A percentile compares a stretch with the other conserved stretches of the same genome.
phyloP scores from a whole-genome alignment of 92 coral and sea anemone species.

The Heliopora coerulea region DNA sequence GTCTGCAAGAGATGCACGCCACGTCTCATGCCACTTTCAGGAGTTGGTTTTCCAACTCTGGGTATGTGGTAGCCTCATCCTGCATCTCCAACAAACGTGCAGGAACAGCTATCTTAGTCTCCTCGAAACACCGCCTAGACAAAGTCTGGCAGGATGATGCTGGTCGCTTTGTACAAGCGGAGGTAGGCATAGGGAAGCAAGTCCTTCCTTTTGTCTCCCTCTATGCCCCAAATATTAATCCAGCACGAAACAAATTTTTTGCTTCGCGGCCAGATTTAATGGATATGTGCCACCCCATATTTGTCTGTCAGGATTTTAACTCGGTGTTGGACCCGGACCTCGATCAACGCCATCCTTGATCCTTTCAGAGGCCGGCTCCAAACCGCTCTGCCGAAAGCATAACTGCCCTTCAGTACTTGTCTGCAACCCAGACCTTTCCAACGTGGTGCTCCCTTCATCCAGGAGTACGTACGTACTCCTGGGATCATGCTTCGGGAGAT shows the following conservation, averaged over 20 bases:
- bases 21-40: too few species aligned
- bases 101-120: too few species aligned
- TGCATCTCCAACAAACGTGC: too few species aligned
- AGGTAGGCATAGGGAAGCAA: too few species aligned
- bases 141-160: too few species aligned
- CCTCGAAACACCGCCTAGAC: too few species aligned
- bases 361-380: not conserved
- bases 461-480: slow-evolving; percentile 11
- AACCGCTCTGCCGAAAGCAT: not conserved
- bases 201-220: too few species aligned
- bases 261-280: not conserved
- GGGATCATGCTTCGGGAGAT: slow-evolving; percentile 41
- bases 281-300: slow-evolving; percentile 21
- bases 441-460: slow-evolving; percentile 56
- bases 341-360: slow-evolving; percentile 23
- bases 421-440: slow-evolving; percentile 27
- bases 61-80: too few species aligned
- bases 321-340: slow-evolving; percentile 44
- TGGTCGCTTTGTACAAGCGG: too few species aligned
- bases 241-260: slow-evolving; percentile 43
- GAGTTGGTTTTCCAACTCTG: too few species aligned
- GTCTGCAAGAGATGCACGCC: too few species aligned
- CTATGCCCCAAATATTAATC: too few species aligned
- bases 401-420: not conserved
- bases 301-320: slow-evolving; percentile 56